Conservation (phyloP, 2,888 invertebrate species). For the Lepidochrysops patricia region DNA sequence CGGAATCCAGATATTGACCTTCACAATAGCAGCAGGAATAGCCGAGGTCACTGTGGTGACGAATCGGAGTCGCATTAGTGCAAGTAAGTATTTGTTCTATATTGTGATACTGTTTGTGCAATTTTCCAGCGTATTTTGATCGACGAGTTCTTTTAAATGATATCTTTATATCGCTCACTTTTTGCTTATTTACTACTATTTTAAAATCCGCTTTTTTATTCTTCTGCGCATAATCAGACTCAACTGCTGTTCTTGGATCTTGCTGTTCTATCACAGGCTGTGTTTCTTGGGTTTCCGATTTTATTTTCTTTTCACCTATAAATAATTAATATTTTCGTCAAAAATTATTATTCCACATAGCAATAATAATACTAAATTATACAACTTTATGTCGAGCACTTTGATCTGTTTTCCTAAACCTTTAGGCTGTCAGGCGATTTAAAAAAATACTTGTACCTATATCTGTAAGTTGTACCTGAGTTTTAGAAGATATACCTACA, state of each 20-base stretch:
- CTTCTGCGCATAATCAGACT: neutral
- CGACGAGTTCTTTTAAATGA: neutral
- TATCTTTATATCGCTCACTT: neutral
- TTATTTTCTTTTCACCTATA: neutral
- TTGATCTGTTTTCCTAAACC: too few species aligned
- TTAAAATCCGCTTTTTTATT: neutral
- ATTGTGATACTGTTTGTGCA: slow-evolving; percentile 35
- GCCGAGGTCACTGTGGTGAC: slow-evolving; percentile 34
- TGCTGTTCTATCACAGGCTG: neutral
- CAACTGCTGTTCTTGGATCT: neutral
- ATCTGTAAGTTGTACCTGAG: too few species aligned
- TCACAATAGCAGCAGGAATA: slow-evolving; percentile 40
- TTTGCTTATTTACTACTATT: neutral
- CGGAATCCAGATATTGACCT: slow-evolving; percentile 30
- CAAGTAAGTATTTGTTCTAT: slow-evolving; percentile 34
- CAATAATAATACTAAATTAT: too few species aligned
- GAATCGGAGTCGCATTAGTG: slow-evolving; percentile 47
- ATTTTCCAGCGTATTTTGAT: neutral
- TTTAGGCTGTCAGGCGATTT: too few species aligned
- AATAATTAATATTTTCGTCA: neutral
- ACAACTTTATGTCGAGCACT: too few species aligned
- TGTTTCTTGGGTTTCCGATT: neutral
- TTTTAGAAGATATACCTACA: too few species aligned
- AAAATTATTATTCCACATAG: too few species aligned
- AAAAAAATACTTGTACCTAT: too few species aligned